Evolutionary conservation across 2,888 invertebrate genomes (phyloP).

Genomic region (Oscheius sp.): DNA sequence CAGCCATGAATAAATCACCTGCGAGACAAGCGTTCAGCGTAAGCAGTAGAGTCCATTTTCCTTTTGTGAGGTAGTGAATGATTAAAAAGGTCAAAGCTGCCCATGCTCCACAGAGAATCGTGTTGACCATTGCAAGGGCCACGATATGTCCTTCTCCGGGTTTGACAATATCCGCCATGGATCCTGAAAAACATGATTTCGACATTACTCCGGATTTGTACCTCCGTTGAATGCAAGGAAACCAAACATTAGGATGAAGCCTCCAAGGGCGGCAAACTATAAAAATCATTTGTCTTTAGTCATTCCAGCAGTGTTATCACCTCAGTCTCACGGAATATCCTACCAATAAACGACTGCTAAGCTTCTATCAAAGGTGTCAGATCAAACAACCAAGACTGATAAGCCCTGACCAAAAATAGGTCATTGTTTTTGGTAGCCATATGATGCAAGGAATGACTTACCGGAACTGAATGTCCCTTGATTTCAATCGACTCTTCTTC

Average conservation of each 20-base stretch:
- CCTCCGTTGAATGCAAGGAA: slow-evolving; percentile 78
- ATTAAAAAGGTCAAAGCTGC: slow-evolving; percentile 75
- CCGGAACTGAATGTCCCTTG: slow-evolving; percentile 76
- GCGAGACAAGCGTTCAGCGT: slow-evolving; percentile 77
- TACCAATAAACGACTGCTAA: slow-evolving; percentile 9
- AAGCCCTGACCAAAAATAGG: slow-evolving; percentile 27
- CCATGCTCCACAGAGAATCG: slow-evolving; percentile 76
- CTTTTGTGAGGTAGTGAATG: slow-evolving; percentile 71
- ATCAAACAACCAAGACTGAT: slow-evolving; percentile 29
- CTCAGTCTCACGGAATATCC: not conserved
- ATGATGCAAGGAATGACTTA: slow-evolving; percentile 65
- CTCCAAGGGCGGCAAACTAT: slow-evolving; percentile 77
- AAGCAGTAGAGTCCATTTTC: slow-evolving; percentile 76
- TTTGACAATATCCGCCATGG: slow-evolving; percentile 74
- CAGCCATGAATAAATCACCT: slow-evolving; percentile 65
- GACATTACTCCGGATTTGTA: not conserved
- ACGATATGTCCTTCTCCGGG: slow-evolving; percentile 75
- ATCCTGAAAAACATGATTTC: slow-evolving; percentile 63
- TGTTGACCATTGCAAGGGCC: slow-evolving; percentile 76
- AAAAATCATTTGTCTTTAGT: slow-evolving; percentile 35
- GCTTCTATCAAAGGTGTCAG: slow-evolving; percentile 33
- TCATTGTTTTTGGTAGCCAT: not conserved
- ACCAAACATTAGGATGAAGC: slow-evolving; percentile 77
- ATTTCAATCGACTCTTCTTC: slow-evolving; percentile 67
- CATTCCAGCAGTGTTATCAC: not conserved